Percentiles rank a stretch among this genome's conserved stretches.
Conservation (phyloP, 2,888 invertebrate genomes). For the Terebella lapidaria region DNA sequence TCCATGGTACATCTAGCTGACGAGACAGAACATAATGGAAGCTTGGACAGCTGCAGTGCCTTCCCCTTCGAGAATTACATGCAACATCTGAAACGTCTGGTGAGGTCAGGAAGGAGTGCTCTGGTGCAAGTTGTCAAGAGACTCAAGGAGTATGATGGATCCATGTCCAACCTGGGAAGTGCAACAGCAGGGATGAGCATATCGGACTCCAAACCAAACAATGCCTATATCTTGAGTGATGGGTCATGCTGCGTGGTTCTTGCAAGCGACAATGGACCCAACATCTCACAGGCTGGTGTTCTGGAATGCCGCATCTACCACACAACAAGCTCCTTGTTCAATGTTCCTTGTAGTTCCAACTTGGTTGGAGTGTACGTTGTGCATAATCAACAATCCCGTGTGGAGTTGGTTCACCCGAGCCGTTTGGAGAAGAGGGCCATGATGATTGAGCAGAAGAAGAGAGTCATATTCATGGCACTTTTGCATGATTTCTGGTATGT, state of each 20-base stretch:
- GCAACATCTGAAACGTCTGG: slow-evolving; percentile 4
- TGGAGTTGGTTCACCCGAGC: background rate
- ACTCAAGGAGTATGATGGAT: background rate
- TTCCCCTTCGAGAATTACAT: slow-evolving; percentile 19
- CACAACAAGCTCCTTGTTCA: background rate
- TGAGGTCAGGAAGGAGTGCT: background rate
- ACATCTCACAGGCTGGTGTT: background rate
- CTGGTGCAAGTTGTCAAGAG: background rate
- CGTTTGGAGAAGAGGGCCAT: background rate
- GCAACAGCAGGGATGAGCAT: background rate
- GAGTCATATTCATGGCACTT: background rate
- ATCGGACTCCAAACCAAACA: background rate
- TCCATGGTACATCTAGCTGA: background rate
- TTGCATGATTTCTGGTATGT: no score
- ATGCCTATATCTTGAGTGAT: background rate
- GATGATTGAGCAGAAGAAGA: background rate
- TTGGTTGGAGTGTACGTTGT: background rate
- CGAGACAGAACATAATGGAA: slow-evolving; percentile 9
- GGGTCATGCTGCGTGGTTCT: background rate
- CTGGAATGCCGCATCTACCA: background rate
- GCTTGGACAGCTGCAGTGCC: slow-evolving; percentile 14
- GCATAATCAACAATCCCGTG: background rate
- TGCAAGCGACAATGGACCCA: background rate
- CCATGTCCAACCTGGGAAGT: background rate
- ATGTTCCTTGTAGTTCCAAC: background rate